Base-by-base conservation (phyloP, 2,888 invertebrate genomes). In the Metopia argyrocephala region DNA sequence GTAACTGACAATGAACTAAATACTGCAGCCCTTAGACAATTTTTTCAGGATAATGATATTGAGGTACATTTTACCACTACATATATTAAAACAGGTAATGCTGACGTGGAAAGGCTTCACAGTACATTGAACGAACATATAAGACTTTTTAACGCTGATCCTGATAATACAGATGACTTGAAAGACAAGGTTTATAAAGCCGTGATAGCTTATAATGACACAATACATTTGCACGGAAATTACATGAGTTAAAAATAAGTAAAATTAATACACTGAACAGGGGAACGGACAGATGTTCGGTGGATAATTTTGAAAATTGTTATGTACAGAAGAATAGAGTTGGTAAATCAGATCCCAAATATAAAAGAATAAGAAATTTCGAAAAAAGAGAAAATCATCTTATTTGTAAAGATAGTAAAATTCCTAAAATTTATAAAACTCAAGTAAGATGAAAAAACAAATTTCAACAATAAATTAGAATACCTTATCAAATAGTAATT, bases 1-100 rank as follows among this genome's bases (percentile, higher is more conserved):
- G 28, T 56, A 56, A 27, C 56, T 18, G 28, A 56, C n/a, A 56
- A 56, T 27, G 56, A 56, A 27, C 27, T 56, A n/a, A 56, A 56
- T 27, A 56, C 56, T 15, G 56, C 56, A n/a, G n/a, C 6, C n/a
- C 15, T 56, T 18, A 56, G 27, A 56, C 2, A 56, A 18, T 56
- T 56, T 56, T n/a, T 56, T 38, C 3, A 38, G 38, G 12, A 31
- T 31, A 31, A 12, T 12, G 12, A 2, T 31, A 31, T 31, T 31
- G 31, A 2, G 9, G 0, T 31, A 9, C 9, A 9, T 20, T 9
- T 6, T 54, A 23, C 52, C 52, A 54, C 25, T 23, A 54, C 21
- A 15, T 54, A 23, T 15, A 5, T n/a, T 23, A 54, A 9, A 23
- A 54, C 25, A 2, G 54, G 25, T 21, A 54, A 54, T 54, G 25